These are phyloP conservation scores for Amia ocellicauda DNA, from an alignment of 2,113 vertebrate genomes.

Conservation along the genomic window DNA sequence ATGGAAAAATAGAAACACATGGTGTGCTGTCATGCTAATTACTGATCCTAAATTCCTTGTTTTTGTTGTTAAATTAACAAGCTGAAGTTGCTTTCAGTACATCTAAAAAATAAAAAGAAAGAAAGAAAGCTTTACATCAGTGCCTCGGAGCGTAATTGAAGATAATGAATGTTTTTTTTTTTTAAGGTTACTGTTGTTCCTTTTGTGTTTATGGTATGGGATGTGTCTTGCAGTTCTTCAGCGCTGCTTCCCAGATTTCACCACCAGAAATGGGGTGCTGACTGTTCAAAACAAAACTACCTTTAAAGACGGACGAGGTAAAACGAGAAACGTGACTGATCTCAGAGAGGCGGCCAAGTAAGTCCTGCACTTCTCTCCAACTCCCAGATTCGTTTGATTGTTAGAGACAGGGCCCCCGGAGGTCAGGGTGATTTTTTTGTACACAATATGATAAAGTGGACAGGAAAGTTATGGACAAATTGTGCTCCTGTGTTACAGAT, in stretches of 20 bases:
- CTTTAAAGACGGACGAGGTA: constrained; percentile 79
- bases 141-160: too few species aligned
- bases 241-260: constrained; percentile 93
- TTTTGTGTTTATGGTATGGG: background rate
- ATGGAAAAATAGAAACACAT: too few species aligned
- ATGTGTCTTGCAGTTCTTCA: constrained; percentile 76
- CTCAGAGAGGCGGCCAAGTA: constrained; percentile 86
- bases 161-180: too few species aligned
- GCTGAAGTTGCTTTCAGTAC: too few species aligned
- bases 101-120: too few species aligned
- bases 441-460: too few species aligned
- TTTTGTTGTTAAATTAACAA: too few species aligned
- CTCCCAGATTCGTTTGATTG: background rate
- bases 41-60: too few species aligned
- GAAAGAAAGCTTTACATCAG: too few species aligned
- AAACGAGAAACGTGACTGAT: constrained; percentile 72
- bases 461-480: too few species aligned
- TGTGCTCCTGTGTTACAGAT: too few species aligned
- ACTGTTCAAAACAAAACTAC: constrained; percentile 76
- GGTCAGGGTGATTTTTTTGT: background rate
- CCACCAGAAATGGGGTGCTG: constrained; percentile 76
- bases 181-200: background rate
- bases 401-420: background rate
- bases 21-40: too few species aligned
- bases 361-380: constrained; percentile 35